Base-by-base conservation (phyloP, 1,140 invertebrate genomes). In the Pseudachorutes palmiensis region DNA sequence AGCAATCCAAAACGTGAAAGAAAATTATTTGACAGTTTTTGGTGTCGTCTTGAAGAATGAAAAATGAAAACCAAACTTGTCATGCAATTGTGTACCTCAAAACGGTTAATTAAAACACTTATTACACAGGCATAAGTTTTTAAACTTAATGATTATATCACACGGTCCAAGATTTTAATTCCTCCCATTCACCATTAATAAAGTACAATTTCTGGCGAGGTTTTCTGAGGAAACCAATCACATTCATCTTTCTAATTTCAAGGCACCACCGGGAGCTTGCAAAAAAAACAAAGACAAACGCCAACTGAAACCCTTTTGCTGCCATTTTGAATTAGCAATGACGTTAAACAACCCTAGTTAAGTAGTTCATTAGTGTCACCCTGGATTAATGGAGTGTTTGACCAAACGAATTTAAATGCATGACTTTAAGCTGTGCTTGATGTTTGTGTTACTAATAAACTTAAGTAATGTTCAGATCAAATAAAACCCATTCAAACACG, bases 1-100 rank as follows among this genome's bases (percentile, higher is more conserved):
- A 55, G 9, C 9, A 45, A 45, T 45, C 19, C 19, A 12, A 19
- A 45, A 12, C 9, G 9, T 45, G 24, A 26, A 5, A 5, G 51
- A 19, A 26, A 55, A 14, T 24, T 16, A 14, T 55, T 55, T 12
- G 51, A 55, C 51, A 55, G 51, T 55, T 55, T 55, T 55, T 55
- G 51, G 51, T 55, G 51, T 55, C 51, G 9, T 9, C 9, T 5
- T 14, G 24, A 55, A 14, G 14, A 16, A 55, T 14, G 5, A 55
- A 12, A 16, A 55, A 55, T 16, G 5, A 55, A 19, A 55, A 24
- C 12, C 9, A 55, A 55, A 19, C 5, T 14, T 24, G 3, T 3
- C 51, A 55, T 55, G 51, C 51, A 22, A n/a, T n/a, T n/a, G n/a
- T n/a, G n/a, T n/a, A n/a, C n/a, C n/a, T n/a, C n/a, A n/a, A n/a